Percentiles rank a stretch among this genome's conserved stretches.
These are phyloP conservation scores for Ctenosaura bakeri DNA, from an alignment of 2,797 vertebrate genomes.

Conservation along the genomic window DNA sequence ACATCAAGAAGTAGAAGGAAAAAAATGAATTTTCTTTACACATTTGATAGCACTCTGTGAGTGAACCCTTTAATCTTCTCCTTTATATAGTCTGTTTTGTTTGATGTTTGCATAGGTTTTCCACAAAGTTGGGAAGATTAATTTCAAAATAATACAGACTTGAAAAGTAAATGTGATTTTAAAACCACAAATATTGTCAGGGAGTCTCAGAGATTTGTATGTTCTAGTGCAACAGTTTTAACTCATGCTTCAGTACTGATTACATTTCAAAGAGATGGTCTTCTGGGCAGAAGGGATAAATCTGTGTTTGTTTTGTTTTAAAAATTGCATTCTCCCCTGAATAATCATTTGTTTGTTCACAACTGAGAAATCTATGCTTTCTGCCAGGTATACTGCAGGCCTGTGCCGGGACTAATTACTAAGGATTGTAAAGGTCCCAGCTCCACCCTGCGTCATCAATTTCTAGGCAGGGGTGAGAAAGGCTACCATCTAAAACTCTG, in stretches of 20 bases:
- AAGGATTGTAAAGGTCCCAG: not conserved
- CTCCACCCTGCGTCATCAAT: no score
- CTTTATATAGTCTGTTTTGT: conserved; percentile 48
- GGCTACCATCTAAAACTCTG: not conserved
- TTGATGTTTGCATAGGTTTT: conserved; percentile 48
- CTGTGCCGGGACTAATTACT: not conserved
- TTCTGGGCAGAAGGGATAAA: conserved; percentile 30
- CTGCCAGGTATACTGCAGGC: not conserved
- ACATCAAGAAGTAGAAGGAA: conserved; percentile 8
- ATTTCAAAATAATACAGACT: conserved; percentile 60
- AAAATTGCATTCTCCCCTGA: conserved; percentile 34
- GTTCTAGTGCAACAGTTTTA: conserved; percentile 37
- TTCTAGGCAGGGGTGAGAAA: not conserved
- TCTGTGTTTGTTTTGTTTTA: not conserved
- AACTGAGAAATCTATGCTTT: conserved; percentile 5
- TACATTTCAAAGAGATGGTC: conserved; percentile 49
- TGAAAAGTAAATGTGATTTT: conserved; percentile 52
- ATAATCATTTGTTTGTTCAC: conserved; percentile 7
- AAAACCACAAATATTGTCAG: conserved; percentile 55
- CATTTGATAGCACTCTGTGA: conserved; percentile 62
- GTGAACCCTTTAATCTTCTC: conserved; percentile 37
- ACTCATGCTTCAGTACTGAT: conserved; percentile 43
- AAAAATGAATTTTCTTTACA: conserved; percentile 48
- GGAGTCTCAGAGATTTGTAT: conserved; percentile 31
- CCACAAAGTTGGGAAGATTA: conserved; percentile 43